A percentile compares a stretch with the other conserved stretches of the same genome.
These are phyloP conservation scores for Brienomyrus brachyistius DNA, from an alignment of 2,113 vertebrate genomes.

Conservation along the genomic window DNA sequence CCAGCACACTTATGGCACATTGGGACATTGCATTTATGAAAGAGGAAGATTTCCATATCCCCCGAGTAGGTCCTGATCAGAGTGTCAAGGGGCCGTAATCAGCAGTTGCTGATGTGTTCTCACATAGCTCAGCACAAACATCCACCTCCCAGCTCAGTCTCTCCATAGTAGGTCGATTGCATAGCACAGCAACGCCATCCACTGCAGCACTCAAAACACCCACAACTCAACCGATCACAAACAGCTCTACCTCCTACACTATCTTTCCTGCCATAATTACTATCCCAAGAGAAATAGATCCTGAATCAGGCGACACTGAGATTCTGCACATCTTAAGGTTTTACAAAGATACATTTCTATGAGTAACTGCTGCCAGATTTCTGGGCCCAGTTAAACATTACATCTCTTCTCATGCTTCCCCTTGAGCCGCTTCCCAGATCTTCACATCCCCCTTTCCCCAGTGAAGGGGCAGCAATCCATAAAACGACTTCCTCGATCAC, in stretches of 20 bases:
- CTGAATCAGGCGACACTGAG: neutral
- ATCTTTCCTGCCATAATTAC: neutral
- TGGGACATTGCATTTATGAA: neutral
- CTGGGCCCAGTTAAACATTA: neutral
- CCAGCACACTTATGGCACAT: neutral
- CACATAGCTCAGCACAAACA: neutral
- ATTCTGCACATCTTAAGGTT: neutral
- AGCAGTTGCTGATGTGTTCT: neutral
- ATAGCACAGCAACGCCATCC: neutral
- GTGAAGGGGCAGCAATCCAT: neutral
- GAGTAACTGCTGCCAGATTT: neutral
- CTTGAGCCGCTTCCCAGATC: neutral
- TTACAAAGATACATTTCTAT: neutral
- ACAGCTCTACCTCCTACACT: neutral
- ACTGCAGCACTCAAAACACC: neutral
- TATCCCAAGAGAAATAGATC: neutral
- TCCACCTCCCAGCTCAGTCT: neutral
- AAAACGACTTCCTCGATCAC: neutral
- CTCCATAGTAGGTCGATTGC: neutral
- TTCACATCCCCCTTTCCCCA: neutral
- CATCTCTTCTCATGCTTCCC: neutral
- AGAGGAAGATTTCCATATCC: neutral
- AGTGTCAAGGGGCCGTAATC: neutral
- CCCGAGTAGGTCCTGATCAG: neutral
- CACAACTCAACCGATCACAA: neutral